These are phyloP conservation scores for Tachuris rubrigastra DNA, from an alignment of 2,113 vertebrate species.

Conservation along the genomic window DNA sequence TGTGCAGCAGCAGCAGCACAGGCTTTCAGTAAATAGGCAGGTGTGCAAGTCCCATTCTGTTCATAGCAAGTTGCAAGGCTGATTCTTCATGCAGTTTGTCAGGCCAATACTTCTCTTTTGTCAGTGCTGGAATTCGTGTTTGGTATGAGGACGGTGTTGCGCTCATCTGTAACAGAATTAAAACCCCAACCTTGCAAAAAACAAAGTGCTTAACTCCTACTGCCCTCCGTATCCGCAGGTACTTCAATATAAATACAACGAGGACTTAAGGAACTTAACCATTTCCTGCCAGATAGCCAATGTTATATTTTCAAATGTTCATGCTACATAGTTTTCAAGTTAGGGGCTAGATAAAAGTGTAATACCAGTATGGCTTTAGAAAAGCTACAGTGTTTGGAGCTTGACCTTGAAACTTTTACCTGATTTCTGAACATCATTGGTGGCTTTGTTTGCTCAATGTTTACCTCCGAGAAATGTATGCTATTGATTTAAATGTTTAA, in stretches of 20 bases:
- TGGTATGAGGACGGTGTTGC: background rate
- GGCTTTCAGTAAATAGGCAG: background rate
- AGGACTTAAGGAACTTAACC: background rate
- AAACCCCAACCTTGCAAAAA: background rate
- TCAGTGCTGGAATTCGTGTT: background rate
- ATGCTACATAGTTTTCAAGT: conserved; percentile 19
- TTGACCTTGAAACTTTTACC: conserved; percentile 41
- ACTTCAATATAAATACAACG: background rate
- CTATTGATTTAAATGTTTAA: conserved; percentile 69
- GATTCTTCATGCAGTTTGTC: background rate
- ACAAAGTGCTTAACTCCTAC: conserved; percentile 18
- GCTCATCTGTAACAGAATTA: background rate
- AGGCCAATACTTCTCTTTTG: background rate
- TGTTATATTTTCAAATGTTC: background rate
- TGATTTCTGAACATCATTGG: conserved; percentile 15
- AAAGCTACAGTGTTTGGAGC: conserved; percentile 56
- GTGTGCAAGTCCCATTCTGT: background rate
- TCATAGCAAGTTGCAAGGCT: background rate
- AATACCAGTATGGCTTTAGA: conserved; percentile 25
- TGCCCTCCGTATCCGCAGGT: conserved; percentile 6
- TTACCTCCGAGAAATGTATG: conserved; percentile 60
- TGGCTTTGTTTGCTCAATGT: conserved; percentile 61
- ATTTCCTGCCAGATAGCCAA: background rate
- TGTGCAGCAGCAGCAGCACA: conserved; percentile 5
- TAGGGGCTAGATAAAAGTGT: conserved; percentile 40